phyloP scores from a whole-genome alignment of 1,140 invertebrate species.

The Heliconius hermathena region DNA sequence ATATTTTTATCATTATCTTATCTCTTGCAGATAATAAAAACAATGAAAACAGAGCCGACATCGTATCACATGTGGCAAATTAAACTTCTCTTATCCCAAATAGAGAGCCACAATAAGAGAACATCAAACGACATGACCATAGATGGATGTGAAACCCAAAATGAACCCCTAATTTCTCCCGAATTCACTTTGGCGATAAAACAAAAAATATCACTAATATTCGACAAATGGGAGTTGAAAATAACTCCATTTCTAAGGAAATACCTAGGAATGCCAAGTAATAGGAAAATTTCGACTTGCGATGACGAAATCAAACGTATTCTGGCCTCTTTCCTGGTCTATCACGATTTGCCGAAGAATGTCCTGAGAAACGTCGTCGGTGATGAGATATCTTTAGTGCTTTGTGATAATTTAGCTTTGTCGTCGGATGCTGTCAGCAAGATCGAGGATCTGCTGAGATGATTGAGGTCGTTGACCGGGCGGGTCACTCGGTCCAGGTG shows the following conservation, averaged over 20 bases:
- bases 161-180: constrained; percentile 67
- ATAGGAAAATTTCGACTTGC: constrained; percentile 48
- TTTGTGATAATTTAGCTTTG: constrained; percentile 56
- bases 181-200: constrained; percentile 81
- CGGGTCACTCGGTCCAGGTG: constrained; percentile 54
- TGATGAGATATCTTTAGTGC: constrained; percentile 59
- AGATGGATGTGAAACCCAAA: constrained; percentile 50
- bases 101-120: constrained; percentile 60
- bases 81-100: constrained; percentile 83
- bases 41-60: constrained; percentile 73
- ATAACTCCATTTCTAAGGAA: constrained; percentile 75
- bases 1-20: too few species aligned
- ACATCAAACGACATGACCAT: constrained; percentile 52
- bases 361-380: constrained; percentile 60
- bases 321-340: constrained; percentile 83
- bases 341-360: constrained; percentile 82
- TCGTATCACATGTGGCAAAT: constrained; percentile 86
- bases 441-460: constrained; percentile 66
- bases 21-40: constrained; percentile 75
- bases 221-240: constrained; percentile 83
- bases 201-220: constrained; percentile 80
- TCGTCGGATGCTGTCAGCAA: constrained; percentile 60
- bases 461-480: constrained; percentile 49
- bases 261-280: constrained; percentile 71
- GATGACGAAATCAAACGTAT: constrained; percentile 65